Conservation (phyloP, 1,140 invertebrate genomes). For the Bathynomus jamesi region DNA sequence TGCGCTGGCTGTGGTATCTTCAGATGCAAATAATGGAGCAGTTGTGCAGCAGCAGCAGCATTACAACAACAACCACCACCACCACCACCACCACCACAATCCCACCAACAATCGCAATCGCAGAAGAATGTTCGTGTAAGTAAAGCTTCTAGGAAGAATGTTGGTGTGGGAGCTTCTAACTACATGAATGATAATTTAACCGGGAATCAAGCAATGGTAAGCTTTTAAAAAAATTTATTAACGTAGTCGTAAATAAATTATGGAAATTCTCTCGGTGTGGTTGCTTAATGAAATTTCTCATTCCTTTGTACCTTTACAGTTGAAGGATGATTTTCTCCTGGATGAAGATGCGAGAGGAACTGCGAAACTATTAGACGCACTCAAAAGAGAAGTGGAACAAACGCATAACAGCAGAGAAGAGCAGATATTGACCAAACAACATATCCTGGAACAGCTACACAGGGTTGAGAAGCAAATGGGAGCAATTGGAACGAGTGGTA, state of each 20-base stretch:
- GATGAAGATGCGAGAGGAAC: not conserved
- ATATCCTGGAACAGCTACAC: conserved; percentile 68
- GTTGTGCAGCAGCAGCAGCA: not conserved
- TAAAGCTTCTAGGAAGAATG: not conserved
- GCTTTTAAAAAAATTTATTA: no score
- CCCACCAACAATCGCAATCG: not conserved
- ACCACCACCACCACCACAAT: not conserved
- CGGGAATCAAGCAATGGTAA: no score
- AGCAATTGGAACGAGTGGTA: not conserved
- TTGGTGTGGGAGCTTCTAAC: not conserved
- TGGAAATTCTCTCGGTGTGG: no score
- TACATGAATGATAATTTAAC: no score
- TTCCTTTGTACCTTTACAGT: not conserved
- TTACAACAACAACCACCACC: not conserved
- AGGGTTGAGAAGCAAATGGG: conserved; percentile 39
- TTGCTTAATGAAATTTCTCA: no score
- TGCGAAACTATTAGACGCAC: conserved; percentile 23
- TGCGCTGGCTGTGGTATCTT: not conserved
- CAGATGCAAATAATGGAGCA: not conserved
- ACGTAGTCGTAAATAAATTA: no score
- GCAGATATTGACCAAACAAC: conserved; percentile 62
- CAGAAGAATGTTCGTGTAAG: not conserved
- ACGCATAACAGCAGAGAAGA: conserved; percentile 49
- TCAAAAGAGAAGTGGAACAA: conserved; percentile 24
- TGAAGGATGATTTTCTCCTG: not conserved